Conservation (phyloP, 2,113 vertebrate species). For the Psittacus erithacus region DNA sequence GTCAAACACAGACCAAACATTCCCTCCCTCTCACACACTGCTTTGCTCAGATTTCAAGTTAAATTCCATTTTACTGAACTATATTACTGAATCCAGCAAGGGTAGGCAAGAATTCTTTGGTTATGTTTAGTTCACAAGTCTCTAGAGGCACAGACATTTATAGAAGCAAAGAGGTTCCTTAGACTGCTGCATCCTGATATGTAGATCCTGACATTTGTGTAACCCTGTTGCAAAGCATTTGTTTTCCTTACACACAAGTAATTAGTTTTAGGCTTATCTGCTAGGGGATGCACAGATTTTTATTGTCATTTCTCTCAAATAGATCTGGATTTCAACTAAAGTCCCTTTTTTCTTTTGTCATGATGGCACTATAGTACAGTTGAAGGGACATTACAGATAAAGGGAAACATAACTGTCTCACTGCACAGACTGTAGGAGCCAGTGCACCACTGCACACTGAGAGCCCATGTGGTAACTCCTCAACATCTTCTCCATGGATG, state of each 20-base stretch:
- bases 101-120: not conserved
- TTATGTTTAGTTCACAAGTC: not conserved
- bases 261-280: not conserved
- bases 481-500: not conserved
- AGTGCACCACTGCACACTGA: not conserved
- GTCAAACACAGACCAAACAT: not conserved
- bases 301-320: not conserved
- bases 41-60: not conserved
- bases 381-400: not conserved
- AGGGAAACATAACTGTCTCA: not conserved
- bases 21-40: not conserved
- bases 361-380: not conserved
- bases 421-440: not conserved
- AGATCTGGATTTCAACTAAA: not conserved
- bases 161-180: not conserved
- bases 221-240: not conserved
- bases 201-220: not conserved
- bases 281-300: not conserved
- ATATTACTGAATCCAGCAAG: not conserved
- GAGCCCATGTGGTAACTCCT: not conserved
- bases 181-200: not conserved
- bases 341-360: not conserved
- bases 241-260: not conserved
- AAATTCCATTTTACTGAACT: slow-evolving; percentile 8
- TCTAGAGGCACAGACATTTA: not conserved